Evolutionary conservation across 2,113 vertebrate species (phyloP), one percentile per base, ranked within the genome.

Genomic region (Hippolais icterina): DNA sequence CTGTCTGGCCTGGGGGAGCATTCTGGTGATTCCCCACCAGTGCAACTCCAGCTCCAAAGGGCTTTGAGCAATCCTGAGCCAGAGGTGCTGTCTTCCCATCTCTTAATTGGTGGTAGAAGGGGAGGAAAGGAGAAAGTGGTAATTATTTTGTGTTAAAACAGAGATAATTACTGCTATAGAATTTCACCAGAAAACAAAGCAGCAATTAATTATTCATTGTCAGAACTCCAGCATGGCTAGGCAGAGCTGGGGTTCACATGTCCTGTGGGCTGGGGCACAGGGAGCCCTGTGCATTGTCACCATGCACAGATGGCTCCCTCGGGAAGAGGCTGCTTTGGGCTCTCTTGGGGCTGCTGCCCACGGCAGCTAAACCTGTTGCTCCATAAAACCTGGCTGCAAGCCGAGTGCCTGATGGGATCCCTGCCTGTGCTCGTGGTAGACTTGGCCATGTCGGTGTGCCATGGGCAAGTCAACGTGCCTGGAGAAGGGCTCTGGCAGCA

Each of bases 61-160:
- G 35, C 44, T 81, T n/a, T 21, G 54, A 39, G 25, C 76, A 49
- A 19, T 41, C 68, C 4, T 9, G n/a, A 75, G 42, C 6, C 20
- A 50, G 79, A 64, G 56, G 57, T n/a, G 57, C 81, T 11, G 25
- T 75, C 56, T 56, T 63, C 42, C 35, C 7, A 3, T 76, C 81
- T 35, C 79, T 54, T 82, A 88, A 81, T 10, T 64, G 96, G 65
- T 20, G 4, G 69, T 74, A 93, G 66, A 77, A 76, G 64, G 71
- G 80, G 50, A 61, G 72, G 47, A 60, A 50, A 90, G 68, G 64
- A 61, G 70, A 64, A 69, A 81, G 82, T 52, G 70, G 37, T 71
- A 88, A 69, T 78, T 70, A 57, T 70, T 92, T 92, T 87, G 64
- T 74, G 70, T 96, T 96, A 87, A 93, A 96, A 37, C 47, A 69